These are phyloP conservation scores for Taurulus bubalis DNA, from an alignment of 2,113 vertebrate species.

Conservation along the genomic window DNA sequence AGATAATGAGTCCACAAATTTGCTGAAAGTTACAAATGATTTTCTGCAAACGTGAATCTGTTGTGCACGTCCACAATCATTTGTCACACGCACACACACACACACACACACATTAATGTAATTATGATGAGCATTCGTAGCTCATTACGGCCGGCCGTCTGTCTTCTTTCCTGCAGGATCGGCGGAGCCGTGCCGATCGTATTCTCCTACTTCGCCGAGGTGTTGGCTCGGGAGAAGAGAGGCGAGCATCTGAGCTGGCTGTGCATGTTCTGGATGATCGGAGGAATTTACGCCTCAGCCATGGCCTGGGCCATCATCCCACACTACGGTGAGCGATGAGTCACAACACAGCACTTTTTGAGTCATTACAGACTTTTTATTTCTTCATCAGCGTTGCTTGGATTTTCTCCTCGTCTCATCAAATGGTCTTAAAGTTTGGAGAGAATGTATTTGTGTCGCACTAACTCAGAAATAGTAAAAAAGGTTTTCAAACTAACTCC, in stretches of 20 bases:
- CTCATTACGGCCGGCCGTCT: constrained; percentile 1
- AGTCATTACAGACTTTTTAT: background rate
- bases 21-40: constrained; percentile 7
- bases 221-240: constrained; percentile 94
- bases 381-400: background rate
- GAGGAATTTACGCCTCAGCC: constrained; percentile 96
- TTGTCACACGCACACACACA: too few species aligned
- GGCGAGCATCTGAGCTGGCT: constrained; percentile 98
- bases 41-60: constrained; percentile 3
- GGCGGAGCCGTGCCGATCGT: constrained; percentile 94
- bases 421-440: background rate
- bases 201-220: constrained; percentile 97
- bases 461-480: background rate
- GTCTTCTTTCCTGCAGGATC: constrained; percentile 82
- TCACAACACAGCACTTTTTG: background rate
- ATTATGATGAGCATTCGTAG: background rate
- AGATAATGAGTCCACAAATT: background rate
- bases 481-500: background rate
- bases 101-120: background rate
- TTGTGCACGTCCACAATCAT: background rate
- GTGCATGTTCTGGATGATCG: constrained; percentile 99
- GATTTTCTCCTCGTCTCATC: background rate
- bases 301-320: constrained; percentile 99
- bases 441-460: background rate
- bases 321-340: constrained; percentile 91